Evolutionary conservation across 2,888 invertebrate genomes (phyloP).

Genomic region (Stenurella melanura): DNA sequence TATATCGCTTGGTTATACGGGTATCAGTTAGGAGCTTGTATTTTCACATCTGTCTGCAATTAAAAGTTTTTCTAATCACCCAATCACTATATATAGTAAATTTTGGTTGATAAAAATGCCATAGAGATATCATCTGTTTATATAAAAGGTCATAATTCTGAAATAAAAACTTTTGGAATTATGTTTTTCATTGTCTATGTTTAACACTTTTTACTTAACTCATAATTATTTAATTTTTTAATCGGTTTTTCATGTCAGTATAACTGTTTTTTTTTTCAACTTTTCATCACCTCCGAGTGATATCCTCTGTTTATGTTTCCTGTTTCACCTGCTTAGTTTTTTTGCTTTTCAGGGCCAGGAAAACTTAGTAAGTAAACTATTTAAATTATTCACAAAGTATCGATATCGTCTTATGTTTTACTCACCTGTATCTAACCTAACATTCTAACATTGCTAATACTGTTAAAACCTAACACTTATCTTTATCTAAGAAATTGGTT

Average conservation of each 20-base stretch:
- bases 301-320: conserved; percentile 61
- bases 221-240: conserved; percentile 39
- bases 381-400: conserved; percentile 8
- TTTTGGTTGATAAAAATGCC: background rate
- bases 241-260: conserved; percentile 33
- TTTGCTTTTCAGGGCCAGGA: conserved; percentile 79
- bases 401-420: background rate
- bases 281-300: conserved; percentile 55
- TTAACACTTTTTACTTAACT: conserved; percentile 48
- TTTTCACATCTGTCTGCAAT: background rate
- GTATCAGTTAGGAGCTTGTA: background rate
- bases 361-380: conserved; percentile 78
- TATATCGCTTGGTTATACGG: too few relatives aligned
- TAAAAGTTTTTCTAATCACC: background rate
- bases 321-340: conserved; percentile 67
- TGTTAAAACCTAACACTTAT: background rate
- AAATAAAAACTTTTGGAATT: conserved; percentile 47
- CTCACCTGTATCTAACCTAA: background rate
- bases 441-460: background rate
- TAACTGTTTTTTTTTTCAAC: conserved; percentile 42
- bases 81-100: background rate
- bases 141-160: conserved; percentile 63
- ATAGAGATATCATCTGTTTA: conserved; percentile 10
- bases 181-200: conserved; percentile 52
- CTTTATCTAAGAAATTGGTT: conserved; percentile 2